Base-by-base conservation (phyloP, 2,797 vertebrate species). In the Alcedo quadribrachys region DNA sequence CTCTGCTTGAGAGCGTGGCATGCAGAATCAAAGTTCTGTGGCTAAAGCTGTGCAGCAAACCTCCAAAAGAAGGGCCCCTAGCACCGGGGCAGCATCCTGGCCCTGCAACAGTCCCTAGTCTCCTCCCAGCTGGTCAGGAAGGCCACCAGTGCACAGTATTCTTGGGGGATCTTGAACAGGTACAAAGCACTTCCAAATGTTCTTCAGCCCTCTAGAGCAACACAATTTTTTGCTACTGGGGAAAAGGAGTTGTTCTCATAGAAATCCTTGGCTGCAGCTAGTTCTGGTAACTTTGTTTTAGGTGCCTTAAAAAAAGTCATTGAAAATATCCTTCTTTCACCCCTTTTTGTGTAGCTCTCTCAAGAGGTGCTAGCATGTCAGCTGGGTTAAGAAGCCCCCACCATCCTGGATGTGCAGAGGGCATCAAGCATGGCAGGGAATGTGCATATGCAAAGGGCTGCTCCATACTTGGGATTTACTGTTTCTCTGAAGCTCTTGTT, bases 61-160 rank as follows among this genome's bases (percentile, higher is more conserved):
- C 11, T 67, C 8, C 1, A 5, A 32, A 79, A 57, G 48, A 33
- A 75, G 40, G 25, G 21, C 15, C 5, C 32, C n/a, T 2, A 7
- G 71, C 9, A n/a, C n/a, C 25, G 67, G 15, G 4, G 4, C 76
- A 43, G 37, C 4, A 3, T 12, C 63, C 67, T 61, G 48, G 27
- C 46, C 24, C 57, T 28, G 53, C 19, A 58, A 66, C 30, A 51
- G 78, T 45, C 63, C 25, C 21, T 0, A 4, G 18, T 51, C 8
- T 35, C 12, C 30, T 80, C 43, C 21, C 0, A 2, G 55, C 22
- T 1, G 0, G 58, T 75, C 0, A 0, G 51, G 37, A 48, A 53
- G 12, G 46, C n/a, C 81, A 63, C n/a, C 35, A 85, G 15, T 4
- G 1, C 30, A 4, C 2, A 1, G 58, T 4, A 1, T 78, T 71